These are phyloP conservation scores for Rousettus madagascariensis DNA, from an alignment of 2,797 vertebrate genomes.

Conservation along the genomic window DNA sequence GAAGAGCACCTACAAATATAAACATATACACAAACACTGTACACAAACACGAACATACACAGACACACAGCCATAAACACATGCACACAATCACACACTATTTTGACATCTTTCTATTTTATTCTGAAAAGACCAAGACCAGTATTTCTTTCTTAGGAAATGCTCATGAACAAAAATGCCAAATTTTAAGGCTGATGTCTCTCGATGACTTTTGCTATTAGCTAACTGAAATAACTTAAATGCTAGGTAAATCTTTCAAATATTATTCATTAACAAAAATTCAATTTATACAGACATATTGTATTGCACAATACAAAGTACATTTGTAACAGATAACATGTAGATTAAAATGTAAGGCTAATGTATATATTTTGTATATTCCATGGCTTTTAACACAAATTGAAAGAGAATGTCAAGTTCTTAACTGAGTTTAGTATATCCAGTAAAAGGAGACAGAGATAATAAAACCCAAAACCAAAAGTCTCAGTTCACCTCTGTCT, in stretches of 20 bases:
- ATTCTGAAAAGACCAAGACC: not conserved
- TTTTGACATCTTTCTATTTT: not conserved
- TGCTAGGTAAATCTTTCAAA: not conserved
- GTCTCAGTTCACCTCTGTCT: not conserved
- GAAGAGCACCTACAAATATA: not conserved
- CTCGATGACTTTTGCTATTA: not conserved
- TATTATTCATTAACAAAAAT: not conserved
- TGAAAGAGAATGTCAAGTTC: not conserved
- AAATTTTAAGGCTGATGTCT: not conserved
- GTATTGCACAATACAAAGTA: not conserved
- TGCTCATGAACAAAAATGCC: not conserved
- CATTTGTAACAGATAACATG: not conserved
- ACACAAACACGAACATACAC: too few species aligned
- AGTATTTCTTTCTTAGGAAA: not conserved
- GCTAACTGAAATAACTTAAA: not conserved
- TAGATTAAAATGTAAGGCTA: not conserved
- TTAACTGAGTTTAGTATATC: not conserved
- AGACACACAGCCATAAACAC: not conserved
- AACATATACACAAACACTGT: too few species aligned
- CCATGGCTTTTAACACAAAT: not conserved
- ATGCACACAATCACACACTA: not conserved
- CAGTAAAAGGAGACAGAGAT: not conserved
- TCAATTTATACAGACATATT: not conserved
- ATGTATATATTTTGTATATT: not conserved
- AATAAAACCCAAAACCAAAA: not conserved